A percentile compares a stretch with the other conserved stretches of the same genome.
Evolutionary conservation across 1,140 invertebrate species (phyloP).

Genomic region (Drosophila asahinai): DNA sequence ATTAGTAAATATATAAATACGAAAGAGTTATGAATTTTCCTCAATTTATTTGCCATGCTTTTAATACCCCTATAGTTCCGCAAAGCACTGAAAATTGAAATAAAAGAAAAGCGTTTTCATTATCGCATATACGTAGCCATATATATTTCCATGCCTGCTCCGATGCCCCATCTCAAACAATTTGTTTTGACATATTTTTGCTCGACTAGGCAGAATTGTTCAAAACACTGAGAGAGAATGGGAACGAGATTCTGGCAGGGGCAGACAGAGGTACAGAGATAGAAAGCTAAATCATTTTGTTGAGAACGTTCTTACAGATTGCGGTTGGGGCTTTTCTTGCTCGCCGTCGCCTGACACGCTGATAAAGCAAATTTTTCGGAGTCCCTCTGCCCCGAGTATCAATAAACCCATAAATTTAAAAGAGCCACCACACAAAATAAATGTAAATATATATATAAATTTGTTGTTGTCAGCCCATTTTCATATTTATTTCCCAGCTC

Average conservation of each 20-base stretch:
- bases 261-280: constrained; percentile 24
- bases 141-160: neutral
- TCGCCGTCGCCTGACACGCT: constrained; percentile 30
- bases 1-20: constrained; percentile 12
- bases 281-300: constrained; percentile 51
- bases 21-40: constrained; percentile 2
- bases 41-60: neutral
- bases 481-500: constrained; percentile 43
- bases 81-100: neutral
- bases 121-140: constrained; percentile 7
- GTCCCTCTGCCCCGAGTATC: constrained; percentile 37
- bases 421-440: constrained; percentile 39
- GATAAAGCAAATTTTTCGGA: constrained; percentile 55
- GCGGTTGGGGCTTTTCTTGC: constrained; percentile 35
- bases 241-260: neutral
- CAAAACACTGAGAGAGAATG: constrained; percentile 42
- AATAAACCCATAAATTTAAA: constrained; percentile 63
- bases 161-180: constrained; percentile 20
- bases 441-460: constrained; percentile 53
- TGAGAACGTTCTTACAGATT: constrained; percentile 47
- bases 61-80: neutral
- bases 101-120: constrained; percentile 12
- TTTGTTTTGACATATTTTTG: constrained; percentile 57
- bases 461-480: constrained; percentile 63
- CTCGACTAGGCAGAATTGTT: constrained; percentile 49